Conservation (phyloP, 2,113 vertebrate species). For the Melanerpes aurifrons region DNA sequence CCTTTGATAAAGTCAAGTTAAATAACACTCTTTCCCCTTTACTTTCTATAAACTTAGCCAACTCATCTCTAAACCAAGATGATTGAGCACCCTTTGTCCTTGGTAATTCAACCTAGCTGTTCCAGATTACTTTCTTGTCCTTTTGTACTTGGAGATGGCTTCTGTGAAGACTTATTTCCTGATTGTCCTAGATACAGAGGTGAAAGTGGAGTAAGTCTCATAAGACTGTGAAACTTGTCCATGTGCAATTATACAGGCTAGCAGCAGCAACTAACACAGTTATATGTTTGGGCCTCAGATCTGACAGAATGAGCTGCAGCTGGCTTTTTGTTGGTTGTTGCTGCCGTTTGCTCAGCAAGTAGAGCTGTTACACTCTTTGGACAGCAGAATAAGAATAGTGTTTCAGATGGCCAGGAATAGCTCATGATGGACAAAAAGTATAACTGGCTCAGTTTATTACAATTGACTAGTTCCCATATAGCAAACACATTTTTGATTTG, state of each 20-base stretch:
- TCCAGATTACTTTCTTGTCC: not conserved
- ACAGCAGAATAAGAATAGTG: not conserved
- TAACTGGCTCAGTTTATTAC: not conserved
- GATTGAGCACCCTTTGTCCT: not conserved
- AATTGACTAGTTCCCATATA: not conserved
- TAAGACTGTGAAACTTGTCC: not conserved
- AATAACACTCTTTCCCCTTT: not conserved
- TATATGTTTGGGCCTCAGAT: fast-evolving
- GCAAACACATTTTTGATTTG: not conserved
- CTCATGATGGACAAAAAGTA: not conserved
- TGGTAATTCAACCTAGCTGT: not conserved
- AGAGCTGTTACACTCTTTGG: not conserved
- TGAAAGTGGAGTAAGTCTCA: not conserved
- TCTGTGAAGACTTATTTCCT: not conserved
- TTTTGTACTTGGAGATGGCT: not conserved
- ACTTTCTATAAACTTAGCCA: not conserved
- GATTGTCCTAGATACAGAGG: not conserved
- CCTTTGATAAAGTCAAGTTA: not conserved
- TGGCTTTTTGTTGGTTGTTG: not conserved
- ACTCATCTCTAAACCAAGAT: not conserved
- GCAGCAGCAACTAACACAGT: not conserved
- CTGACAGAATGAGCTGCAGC: not conserved
- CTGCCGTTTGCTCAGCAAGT: not conserved
- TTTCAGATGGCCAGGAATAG: not conserved
- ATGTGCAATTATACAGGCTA: not conserved